Base-by-base conservation (phyloP, 2,113 vertebrate genomes). In the Globicephala melas region DNA sequence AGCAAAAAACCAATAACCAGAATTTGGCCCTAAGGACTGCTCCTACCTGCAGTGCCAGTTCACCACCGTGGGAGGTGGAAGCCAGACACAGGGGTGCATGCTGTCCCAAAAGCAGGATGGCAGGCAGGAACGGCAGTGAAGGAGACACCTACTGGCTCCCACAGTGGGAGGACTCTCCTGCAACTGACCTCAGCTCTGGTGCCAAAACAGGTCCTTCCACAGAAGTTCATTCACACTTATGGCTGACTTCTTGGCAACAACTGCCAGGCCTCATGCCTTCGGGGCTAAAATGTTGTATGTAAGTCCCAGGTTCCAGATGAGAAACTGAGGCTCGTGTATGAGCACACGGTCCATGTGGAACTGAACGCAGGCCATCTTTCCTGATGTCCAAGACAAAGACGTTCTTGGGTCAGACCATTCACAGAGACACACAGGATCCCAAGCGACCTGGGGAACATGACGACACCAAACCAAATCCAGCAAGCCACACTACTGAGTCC, bases 1-100 rank as follows among this genome's bases (percentile, higher is more conserved):
- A 89, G n/a, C 50, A 89, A 89, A 95, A 92, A 92, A 36, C 17
- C 60, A 60, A 79, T 44, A 60, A 86, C 58, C 62, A 96, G 63
- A 82, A 76, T 71, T 44, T 84, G 50, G 55, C 41, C 41, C 23
- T 23, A 67, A 70, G 89, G 47, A 14, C 20, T 83, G 33, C 38
- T 85, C 71, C 44, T 41, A 90, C 36, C 26, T 85, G 71, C 12
- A 13, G 28, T 70, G 12, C 14, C 76, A 62, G 68, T 83, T 82
- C 68, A 88, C 36, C 67, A 36, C 44, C 73, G 23, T 60, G 31
- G 33, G 8, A 21, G 23, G 18, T 38, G 80, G 41, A 84, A 68
- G n/a, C 23, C 33, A 47, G 38, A 41, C n/a, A 80, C 50, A 44
- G 33, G 10, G 33, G 20, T 68, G 2, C 38, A 60, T n/a, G 15